These are phyloP conservation scores for Triplophysa yarkandensis DNA, from an alignment of 2,797 vertebrate species.

Conservation along the genomic window DNA sequence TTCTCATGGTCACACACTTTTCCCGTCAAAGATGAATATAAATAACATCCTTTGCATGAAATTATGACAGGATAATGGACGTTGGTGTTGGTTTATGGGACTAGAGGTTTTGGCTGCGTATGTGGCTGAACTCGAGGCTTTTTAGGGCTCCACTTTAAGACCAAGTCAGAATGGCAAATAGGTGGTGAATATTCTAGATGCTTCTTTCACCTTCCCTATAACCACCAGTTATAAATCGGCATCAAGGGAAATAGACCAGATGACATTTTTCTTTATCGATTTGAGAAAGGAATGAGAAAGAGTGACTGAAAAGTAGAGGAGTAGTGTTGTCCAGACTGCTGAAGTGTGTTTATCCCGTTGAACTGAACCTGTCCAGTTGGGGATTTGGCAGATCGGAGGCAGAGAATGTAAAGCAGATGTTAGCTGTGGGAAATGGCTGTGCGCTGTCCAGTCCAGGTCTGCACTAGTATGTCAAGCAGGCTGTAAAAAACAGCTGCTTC, in stretches of 20 bases:
- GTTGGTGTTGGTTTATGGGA: slow-evolving; percentile 29
- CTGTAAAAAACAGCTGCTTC: slow-evolving; percentile 66
- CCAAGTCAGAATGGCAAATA: slow-evolving; percentile 30
- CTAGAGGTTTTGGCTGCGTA: slow-evolving; percentile 34
- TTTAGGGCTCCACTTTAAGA: slow-evolving; percentile 26
- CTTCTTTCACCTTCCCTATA: neutral
- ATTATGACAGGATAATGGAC: slow-evolving; percentile 31
- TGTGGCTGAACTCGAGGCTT: slow-evolving; percentile 32
- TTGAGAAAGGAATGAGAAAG: neutral
- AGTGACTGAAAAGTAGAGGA: slow-evolving; percentile 3
- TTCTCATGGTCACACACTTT: slow-evolving; percentile 42
- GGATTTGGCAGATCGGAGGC: slow-evolving; percentile 57
- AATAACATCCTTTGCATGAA: slow-evolving; percentile 38
- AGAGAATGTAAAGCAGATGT: slow-evolving; percentile 63
- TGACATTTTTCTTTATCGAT: neutral
- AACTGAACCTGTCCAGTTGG: slow-evolving; percentile 55
- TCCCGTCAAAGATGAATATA: slow-evolving; percentile 50
- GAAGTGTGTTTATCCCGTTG: slow-evolving; percentile 50
- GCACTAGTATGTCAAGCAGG: slow-evolving; percentile 63
- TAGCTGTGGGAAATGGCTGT: slow-evolving; percentile 54
- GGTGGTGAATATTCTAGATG: slow-evolving; percentile 1
- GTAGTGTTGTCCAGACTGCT: slow-evolving; percentile 40
- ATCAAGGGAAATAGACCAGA: neutral
- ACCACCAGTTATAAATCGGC: neutral
- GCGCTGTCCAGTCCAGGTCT: slow-evolving; percentile 61